phyloP scores from a whole-genome alignment of 2,888 invertebrate species.

The Synergus gifuensis region DNA sequence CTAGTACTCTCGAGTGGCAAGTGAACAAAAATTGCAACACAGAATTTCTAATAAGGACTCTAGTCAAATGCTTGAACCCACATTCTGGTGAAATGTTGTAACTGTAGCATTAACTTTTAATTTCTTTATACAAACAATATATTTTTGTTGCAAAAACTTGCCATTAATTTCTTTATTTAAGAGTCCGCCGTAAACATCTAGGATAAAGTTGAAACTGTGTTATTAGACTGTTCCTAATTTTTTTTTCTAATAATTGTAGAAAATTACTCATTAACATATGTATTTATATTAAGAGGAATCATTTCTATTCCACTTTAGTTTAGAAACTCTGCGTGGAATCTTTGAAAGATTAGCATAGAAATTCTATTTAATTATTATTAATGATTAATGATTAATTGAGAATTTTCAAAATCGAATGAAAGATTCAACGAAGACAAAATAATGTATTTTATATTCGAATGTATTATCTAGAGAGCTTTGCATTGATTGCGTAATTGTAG shows the following conservation, averaged over 20 bases:
- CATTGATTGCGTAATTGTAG: conserved; percentile 23
- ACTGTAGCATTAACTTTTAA: conserved; percentile 44
- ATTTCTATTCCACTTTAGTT: background rate
- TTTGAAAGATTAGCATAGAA: background rate
- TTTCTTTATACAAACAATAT: background rate
- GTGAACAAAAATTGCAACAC: conserved; percentile 38
- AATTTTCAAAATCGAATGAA: background rate
- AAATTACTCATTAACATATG: conserved; percentile 10
- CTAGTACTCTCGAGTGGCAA: background rate
- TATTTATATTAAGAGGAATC: background rate
- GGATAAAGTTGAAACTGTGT: conserved; percentile 65
- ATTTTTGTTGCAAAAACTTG: conserved; percentile 12
- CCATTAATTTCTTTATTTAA: conserved; percentile 38
- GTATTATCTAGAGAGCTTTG: conserved; percentile 25
- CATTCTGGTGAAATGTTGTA: conserved; percentile 9
- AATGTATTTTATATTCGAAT: background rate
- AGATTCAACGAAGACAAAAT: conserved; percentile 5
- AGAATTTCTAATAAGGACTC: conserved; percentile 45
- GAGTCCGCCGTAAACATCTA: conserved; percentile 39
- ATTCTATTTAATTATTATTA: conserved; percentile 7
- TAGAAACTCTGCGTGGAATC: background rate
- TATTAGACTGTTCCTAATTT: conserved; percentile 66
- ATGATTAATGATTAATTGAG: background rate
- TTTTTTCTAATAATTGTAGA: conserved; percentile 23
- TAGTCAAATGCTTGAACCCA: conserved; percentile 25